Conservation (phyloP, 2,113 vertebrate species). For the Poeciliopsis turrubarensis region DNA sequence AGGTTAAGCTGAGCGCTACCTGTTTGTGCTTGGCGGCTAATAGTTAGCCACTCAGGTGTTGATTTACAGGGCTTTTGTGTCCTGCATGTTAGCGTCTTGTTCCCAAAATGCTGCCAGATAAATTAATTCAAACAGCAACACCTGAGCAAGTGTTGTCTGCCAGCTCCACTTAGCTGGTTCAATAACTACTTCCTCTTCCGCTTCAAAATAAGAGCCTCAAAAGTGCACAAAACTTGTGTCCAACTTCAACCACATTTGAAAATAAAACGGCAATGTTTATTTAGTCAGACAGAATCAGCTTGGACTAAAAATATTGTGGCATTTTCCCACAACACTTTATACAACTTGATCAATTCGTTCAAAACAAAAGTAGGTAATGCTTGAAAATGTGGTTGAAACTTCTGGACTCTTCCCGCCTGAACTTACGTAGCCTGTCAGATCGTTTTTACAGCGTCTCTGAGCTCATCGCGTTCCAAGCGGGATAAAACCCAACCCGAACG, state of each 20-base stretch:
- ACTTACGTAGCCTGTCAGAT: too few species aligned
- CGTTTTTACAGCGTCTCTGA: constrained; percentile 15
- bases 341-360: not conserved
- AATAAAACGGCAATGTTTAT: not conserved
- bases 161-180: not conserved
- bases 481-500: constrained; percentile 10
- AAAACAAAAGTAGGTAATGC: too few species aligned
- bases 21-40: not conserved
- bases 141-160: not conserved
- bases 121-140: not conserved
- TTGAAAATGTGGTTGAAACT: not conserved
- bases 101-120: not conserved
- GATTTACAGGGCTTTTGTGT: not conserved
- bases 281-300: not conserved
- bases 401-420: not conserved
- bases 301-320: not conserved
- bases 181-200: not conserved
- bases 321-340: too few species aligned
- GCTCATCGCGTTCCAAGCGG: not conserved
- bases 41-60: not conserved
- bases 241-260: not conserved
- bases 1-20: too few species aligned
- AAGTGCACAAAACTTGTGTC: not conserved
- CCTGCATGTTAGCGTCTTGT: not conserved
- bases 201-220: not conserved